These are phyloP conservation scores for Amphiprion percula DNA, from an alignment of 2,113 vertebrate species.

Conservation along the genomic window DNA sequence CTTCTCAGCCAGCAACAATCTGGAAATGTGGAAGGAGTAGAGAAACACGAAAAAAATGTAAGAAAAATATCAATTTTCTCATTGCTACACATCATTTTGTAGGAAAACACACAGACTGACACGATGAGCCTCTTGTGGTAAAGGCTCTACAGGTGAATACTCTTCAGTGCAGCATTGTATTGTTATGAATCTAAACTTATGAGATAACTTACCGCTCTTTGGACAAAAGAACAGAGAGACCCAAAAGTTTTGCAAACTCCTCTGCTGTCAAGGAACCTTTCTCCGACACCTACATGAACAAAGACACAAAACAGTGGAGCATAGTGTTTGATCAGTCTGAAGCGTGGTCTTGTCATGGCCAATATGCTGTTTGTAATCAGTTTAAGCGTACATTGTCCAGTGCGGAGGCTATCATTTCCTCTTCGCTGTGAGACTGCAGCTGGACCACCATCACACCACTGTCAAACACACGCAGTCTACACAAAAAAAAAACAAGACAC, in stretches of 20 bases:
- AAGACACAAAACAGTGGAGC: not conserved
- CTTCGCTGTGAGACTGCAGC: conserved; percentile 96
- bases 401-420: conserved; percentile 97
- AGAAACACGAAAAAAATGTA: not conserved
- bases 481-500: conserved; percentile 44
- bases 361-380: conserved; percentile 17
- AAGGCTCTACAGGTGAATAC: too few species aligned
- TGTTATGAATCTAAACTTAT: not conserved
- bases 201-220: conserved; percentile 90
- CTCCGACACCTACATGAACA: conserved; percentile 89
- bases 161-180: not conserved
- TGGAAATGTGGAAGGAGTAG: conserved; percentile 58
- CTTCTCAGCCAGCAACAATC: conserved; percentile 96
- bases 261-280: conserved; percentile 96
- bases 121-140: not conserved
- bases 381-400: conserved; percentile 90
- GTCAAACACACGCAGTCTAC: conserved; percentile 95
- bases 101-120: not conserved
- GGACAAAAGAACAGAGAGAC: conserved; percentile 97
- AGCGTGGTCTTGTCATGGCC: conserved; percentile 19
- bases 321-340: not conserved
- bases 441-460: conserved; percentile 99
- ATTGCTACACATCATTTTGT: not conserved
- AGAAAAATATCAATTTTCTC: not conserved
- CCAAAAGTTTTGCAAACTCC: conserved; percentile 96